phyloP scores from a whole-genome alignment of 2,888 invertebrate species.

The Chymomyza amoena region DNA sequence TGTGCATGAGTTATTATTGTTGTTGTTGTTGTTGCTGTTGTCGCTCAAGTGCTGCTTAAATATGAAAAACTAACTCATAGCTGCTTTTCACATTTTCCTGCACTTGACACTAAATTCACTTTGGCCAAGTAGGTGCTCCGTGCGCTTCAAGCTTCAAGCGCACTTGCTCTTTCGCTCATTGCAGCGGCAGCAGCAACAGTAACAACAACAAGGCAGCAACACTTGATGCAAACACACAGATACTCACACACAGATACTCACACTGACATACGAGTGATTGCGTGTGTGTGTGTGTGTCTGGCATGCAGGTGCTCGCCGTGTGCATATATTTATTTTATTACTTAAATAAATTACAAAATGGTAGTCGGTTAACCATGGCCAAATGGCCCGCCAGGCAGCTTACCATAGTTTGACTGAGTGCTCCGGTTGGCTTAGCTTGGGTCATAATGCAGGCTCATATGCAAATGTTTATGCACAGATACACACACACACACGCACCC shows the following conservation, averaged over 20 bases:
- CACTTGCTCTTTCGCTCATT: constrained; percentile 57
- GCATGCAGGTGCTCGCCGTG: constrained; percentile 25
- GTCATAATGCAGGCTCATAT: not conserved
- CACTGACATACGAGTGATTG: constrained; percentile 1
- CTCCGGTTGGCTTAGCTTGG: constrained; percentile 31
- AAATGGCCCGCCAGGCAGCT: constrained; percentile 45
- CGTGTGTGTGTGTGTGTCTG: not conserved
- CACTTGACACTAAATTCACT: constrained; percentile 73
- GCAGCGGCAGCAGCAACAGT: constrained; percentile 39
- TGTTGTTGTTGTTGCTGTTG: constrained; percentile 29
- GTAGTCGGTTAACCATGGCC: constrained; percentile 69
- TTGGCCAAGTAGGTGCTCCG: constrained; percentile 71
- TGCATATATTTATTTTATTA: constrained; percentile 70
- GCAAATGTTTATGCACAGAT: not conserved
- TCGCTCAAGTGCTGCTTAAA: constrained; percentile 66
- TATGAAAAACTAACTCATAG: constrained; percentile 72
- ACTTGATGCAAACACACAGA: constrained; percentile 3
- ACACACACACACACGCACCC: not conserved
- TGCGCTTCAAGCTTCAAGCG: constrained; percentile 51
- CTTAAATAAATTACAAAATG: constrained; percentile 72
- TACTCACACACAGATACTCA: constrained; percentile 5
- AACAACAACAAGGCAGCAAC: constrained; percentile 19
- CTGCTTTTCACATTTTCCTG: constrained; percentile 70
- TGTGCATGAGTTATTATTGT: not conserved
- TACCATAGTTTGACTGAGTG: constrained; percentile 2